Evolutionary conservation across 2,888 invertebrate species (phyloP).

Genomic region (Petrolisthes cinctipes): DNA sequence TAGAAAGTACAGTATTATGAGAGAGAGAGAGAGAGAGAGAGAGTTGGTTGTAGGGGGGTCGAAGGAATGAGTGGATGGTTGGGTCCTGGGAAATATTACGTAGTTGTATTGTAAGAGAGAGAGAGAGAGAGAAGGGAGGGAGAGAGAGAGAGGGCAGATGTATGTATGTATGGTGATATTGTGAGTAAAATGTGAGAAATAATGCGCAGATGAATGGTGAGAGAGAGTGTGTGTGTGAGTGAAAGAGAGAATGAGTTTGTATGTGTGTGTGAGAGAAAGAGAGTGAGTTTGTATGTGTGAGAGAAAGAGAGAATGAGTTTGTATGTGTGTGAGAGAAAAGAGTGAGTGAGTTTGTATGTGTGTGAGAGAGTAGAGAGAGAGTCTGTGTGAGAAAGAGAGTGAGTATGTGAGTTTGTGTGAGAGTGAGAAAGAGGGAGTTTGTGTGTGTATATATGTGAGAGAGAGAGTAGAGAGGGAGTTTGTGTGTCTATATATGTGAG

Average conservation of each 20-base stretch:
- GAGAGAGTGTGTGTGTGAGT: background rate
- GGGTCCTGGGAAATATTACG: background rate
- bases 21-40: background rate
- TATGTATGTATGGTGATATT: background rate
- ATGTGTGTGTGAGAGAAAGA: background rate
- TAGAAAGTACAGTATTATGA: background rate
- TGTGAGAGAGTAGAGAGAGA: background rate
- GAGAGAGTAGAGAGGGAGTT: slow-evolving; percentile 4
- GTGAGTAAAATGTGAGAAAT: background rate
- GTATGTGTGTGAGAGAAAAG: background rate
- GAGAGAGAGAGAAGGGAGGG: background rate
- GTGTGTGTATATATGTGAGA: background rate
- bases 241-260: background rate
- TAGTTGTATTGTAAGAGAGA: background rate
- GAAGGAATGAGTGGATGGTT: background rate
- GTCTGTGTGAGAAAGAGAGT: background rate
- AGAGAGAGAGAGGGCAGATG: background rate
- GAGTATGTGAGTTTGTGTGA: background rate
- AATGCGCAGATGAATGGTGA: background rate
- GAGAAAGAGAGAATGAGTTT: background rate
- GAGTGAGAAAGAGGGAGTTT: background rate
- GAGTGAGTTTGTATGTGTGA: background rate
- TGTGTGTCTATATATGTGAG: background rate
- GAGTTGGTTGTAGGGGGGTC: background rate
- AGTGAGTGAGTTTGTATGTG: background rate